These are phyloP conservation scores for Syngnathoides biaculeatus DNA, from an alignment of 2,113 vertebrate species.

Conservation along the genomic window DNA sequence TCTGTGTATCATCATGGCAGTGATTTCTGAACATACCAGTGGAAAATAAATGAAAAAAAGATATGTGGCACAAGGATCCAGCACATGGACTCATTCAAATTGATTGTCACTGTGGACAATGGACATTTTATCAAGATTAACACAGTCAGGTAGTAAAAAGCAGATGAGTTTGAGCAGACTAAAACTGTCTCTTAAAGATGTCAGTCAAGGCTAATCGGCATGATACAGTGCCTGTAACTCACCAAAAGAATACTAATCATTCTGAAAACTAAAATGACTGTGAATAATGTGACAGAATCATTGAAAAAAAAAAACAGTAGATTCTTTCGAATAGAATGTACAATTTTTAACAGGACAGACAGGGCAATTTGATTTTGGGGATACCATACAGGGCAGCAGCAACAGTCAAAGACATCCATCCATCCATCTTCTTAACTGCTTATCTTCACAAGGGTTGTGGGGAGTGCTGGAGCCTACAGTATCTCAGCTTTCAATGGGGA, in stretches of 20 bases:
- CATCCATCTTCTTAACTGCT: too few relatives aligned
- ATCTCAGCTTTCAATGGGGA: too few relatives aligned
- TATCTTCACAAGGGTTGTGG: too few relatives aligned
- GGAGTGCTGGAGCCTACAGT: too few relatives aligned
- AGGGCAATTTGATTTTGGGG: not conserved
- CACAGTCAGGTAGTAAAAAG: not conserved
- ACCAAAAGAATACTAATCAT: not conserved
- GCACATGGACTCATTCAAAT: not conserved
- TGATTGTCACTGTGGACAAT: not conserved
- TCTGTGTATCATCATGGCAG: not conserved
- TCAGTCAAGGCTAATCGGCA: conserved; percentile 1
- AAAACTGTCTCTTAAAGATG: not conserved
- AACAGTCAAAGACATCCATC: not conserved
- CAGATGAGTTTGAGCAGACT: not conserved
- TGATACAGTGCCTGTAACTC: not conserved
- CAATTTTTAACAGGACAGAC: not conserved
- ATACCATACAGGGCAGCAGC: not conserved
- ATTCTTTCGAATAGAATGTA: not conserved
- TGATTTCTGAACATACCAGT: not conserved
- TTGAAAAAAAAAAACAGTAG: not conserved
- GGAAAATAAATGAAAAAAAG: not conserved
- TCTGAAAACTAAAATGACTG: not conserved
- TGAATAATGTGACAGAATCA: not conserved
- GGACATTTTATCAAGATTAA: not conserved
- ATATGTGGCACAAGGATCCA: not conserved